Base-by-base conservation (phyloP, 2,797 vertebrate species). In the Epinephelus awoara region DNA sequence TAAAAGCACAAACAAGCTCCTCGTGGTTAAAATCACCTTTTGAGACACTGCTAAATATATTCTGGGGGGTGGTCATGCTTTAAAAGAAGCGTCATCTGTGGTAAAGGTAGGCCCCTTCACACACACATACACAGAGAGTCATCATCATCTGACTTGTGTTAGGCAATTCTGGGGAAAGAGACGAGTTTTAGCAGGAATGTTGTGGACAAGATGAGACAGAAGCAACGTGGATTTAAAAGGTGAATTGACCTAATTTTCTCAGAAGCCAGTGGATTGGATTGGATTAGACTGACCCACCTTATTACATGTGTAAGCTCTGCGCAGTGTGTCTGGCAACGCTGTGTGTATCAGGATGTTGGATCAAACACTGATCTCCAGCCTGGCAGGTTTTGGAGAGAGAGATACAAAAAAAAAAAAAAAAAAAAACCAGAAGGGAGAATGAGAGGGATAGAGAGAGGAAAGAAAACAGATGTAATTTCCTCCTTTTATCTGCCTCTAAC, bases 231-330 rank as follows among this genome's bases (percentile, higher is more conserved):
- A 58, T 23, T 67, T 58, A 42, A 67, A 47, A 61, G 44, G 62
- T 70, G 54, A 75, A 80, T 38, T 77, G 75, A 77, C 82, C 74
- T 67, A 19, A 54, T 80, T 80, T 80, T 13, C 19, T 54, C 34
- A 18, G 3, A 9, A 52, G 63, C 34, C 18, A 8, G 21, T 56
- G 65, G 55, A 73, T 19, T 49, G 19, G 50, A 72, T 61, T 34
- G 44, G 40, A 69, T 21, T 40, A 67, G 77, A 82, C 57, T 83
- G 77, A 85, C 83, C 57, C 66, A 88, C 75, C 81, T 89, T 51
- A 47, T 44, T 71, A 69, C 51, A 75, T 42, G 71, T 51, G 76
- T 84, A 69, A 79, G 50, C 80, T 52, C 55, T 64, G 64, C 5
- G 8, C 23, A 40, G 67, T 11, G 38, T 29, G 46, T 72, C 61